Evolutionary conservation across 2,797 vertebrate species (phyloP).

Genomic region (Aplochiton taeniatus): DNA sequence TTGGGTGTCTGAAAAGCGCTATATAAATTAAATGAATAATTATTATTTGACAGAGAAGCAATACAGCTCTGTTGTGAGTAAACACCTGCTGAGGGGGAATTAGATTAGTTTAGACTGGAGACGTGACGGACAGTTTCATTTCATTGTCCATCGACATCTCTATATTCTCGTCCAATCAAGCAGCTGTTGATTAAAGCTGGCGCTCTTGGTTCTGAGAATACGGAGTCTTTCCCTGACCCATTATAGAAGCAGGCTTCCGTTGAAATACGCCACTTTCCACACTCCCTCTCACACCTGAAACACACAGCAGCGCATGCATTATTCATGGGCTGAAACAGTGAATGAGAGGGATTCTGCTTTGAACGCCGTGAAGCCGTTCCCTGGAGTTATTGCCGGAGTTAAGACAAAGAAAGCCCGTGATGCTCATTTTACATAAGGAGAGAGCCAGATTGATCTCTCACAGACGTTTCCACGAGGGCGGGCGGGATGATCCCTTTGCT

Average conservation of each 20-base stretch:
- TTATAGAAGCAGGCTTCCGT: slow-evolving; percentile 34
- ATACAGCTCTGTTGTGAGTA: not conserved
- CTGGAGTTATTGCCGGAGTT: slow-evolving; percentile 43
- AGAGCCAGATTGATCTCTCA: slow-evolving; percentile 6
- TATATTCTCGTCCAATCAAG: slow-evolving; percentile 18
- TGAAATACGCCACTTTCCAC: slow-evolving; percentile 50
- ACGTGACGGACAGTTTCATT: not conserved
- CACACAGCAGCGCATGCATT: slow-evolving; percentile 52
- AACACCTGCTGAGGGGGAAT: not conserved
- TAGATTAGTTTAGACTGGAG: not conserved
- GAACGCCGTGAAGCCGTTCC: slow-evolving; percentile 35
- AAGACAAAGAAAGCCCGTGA: slow-evolving; percentile 25
- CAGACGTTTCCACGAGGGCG: slow-evolving; percentile 15
- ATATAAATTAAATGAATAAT: too few relatives aligned
- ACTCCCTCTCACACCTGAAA: slow-evolving; percentile 62
- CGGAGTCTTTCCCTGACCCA: slow-evolving; percentile 22
- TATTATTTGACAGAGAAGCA: not conserved
- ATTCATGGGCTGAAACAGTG: slow-evolving; percentile 50
- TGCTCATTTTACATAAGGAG: slow-evolving; percentile 40
- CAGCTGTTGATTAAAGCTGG: slow-evolving; percentile 11
- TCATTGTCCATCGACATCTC: slow-evolving; percentile 5
- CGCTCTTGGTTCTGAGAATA: slow-evolving; percentile 13
- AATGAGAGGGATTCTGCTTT: slow-evolving; percentile 45
- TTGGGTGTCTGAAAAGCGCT: too few relatives aligned
- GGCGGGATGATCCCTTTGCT: slow-evolving; percentile 30